Evolutionary conservation across 2,113 vertebrate species (phyloP).

Genomic region (Caranx ignobilis): DNA sequence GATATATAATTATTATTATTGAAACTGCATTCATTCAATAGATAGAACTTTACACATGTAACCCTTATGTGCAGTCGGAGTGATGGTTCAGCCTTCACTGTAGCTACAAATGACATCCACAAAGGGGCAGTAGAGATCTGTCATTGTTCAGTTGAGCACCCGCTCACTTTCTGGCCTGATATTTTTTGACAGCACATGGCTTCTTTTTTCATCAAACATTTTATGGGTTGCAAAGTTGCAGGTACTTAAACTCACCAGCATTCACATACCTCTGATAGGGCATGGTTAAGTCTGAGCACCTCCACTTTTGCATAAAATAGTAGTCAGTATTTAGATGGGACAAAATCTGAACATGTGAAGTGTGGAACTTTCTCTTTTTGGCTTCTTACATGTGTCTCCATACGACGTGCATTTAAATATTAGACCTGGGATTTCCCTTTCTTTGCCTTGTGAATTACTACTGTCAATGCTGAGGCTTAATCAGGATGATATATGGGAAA

Average conservation of each 20-base stretch:
- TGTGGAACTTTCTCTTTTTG: neutral
- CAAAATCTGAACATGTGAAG: neutral
- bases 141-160: neutral
- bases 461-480: neutral
- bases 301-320: neutral
- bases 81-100: neutral
- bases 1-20: no score
- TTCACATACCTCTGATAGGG: neutral
- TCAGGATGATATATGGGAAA: neutral
- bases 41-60: no score
- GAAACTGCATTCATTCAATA: no score
- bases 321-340: neutral
- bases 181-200: no score
- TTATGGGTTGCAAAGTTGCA: neutral
- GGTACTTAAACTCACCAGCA: neutral
- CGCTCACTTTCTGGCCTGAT: neutral
- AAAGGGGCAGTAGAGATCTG: constrained; percentile 44
- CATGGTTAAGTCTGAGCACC: neutral
- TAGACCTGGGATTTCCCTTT: neutral
- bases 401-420: neutral
- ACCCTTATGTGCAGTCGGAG: no score
- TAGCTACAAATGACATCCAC: constrained; percentile 48
- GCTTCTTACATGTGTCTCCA: neutral
- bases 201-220: neutral
- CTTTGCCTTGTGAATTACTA: neutral